Conservation (phyloP, 1,140 invertebrate genomes). For the Dendrolimus kikuchii region DNA sequence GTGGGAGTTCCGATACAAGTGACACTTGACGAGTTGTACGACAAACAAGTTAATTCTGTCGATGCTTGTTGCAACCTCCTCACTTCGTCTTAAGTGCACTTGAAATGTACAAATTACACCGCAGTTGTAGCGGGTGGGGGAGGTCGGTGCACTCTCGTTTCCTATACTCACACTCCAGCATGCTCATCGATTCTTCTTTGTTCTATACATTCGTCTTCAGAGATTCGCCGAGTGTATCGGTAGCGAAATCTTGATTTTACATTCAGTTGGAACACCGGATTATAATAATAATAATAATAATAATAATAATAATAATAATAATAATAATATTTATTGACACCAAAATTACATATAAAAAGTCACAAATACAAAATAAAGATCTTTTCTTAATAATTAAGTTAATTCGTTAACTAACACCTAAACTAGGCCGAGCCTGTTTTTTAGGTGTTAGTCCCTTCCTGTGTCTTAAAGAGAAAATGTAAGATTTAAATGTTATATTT, state of each 20-base stretch:
- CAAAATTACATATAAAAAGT: too few species aligned
- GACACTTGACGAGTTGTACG: conserved; percentile 39
- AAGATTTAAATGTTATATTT: too few species aligned
- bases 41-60: conserved; percentile 70
- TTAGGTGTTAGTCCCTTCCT: too few species aligned
- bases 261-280: conserved; percentile 29
- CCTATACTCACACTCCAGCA: conserved; percentile 33
- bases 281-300: too few species aligned
- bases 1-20: conserved; percentile 46
- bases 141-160: conserved; percentile 52
- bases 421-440: too few species aligned
- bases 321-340: too few species aligned
- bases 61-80: conserved; percentile 63
- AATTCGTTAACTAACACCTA: too few species aligned
- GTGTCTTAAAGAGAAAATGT: too few species aligned
- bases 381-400: too few species aligned
- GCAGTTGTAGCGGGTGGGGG: conserved; percentile 34
- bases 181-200: conserved; percentile 66
- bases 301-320: too few species aligned
- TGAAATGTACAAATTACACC: conserved; percentile 71
- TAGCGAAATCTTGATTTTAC: conserved; percentile 56
- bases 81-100: conserved; percentile 66
- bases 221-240: conserved; percentile 36
- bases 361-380: too few species aligned
- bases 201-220: conserved; percentile 58